Percentiles rank a stretch among this genome's conserved stretches.
Conservation (phyloP, 2,797 vertebrate species). For the Rhinophrynus dorsalis region DNA sequence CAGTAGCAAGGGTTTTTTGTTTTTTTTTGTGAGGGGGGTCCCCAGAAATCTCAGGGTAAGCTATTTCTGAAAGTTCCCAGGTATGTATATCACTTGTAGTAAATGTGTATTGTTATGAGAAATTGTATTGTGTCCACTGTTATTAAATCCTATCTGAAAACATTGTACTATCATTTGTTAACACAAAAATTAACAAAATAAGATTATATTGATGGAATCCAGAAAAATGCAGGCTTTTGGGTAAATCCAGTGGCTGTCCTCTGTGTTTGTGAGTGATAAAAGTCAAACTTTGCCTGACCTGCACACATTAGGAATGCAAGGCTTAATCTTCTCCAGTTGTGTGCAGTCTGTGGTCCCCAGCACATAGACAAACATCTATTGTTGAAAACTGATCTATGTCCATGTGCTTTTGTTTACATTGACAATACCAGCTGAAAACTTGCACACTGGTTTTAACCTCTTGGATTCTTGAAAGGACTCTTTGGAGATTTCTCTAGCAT, state of each 20-base stretch:
- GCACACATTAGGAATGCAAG: conserved; percentile 49
- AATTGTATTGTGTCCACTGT: too few relatives aligned
- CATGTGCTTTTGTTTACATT: conserved; percentile 1
- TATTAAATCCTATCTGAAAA: too few relatives aligned
- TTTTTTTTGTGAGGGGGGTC: too few relatives aligned
- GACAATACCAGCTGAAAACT: conserved; percentile 18
- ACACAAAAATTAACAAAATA: too few relatives aligned
- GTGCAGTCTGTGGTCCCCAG: conserved; percentile 40
- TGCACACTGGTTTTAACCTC: not conserved
- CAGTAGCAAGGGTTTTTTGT: too few relatives aligned
- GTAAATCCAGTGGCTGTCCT: conserved; percentile 29
- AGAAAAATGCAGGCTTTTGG: conserved; percentile 39
- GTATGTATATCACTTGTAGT: too few relatives aligned
- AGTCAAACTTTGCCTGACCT: conserved; percentile 59
- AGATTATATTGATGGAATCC: not conserved
- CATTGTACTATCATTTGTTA: too few relatives aligned
- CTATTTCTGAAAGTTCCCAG: too few relatives aligned
- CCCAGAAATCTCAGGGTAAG: too few relatives aligned
- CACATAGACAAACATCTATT: conserved; percentile 48
- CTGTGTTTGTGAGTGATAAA: conserved; percentile 45
- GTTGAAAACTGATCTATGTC: conserved; percentile 1
- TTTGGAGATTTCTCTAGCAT: too few relatives aligned
- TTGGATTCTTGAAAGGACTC: too few relatives aligned
- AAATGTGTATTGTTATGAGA: too few relatives aligned
- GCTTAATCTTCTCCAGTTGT: conserved; percentile 53